These are phyloP conservation scores for Pantala flavescens DNA, from an alignment of 1,140 invertebrate genomes.

Conservation along the genomic window DNA sequence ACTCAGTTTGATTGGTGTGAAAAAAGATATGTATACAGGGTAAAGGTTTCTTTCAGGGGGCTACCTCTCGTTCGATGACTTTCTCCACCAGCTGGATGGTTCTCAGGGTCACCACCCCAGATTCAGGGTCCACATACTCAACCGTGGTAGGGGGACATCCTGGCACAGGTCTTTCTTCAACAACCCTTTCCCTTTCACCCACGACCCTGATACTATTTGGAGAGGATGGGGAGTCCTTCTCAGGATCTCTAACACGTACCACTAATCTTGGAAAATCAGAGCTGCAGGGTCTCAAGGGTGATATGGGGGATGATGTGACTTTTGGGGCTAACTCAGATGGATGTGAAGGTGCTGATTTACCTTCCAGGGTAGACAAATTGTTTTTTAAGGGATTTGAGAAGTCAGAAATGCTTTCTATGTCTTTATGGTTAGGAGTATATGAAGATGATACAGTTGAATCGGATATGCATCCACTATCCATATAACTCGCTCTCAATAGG, in stretches of 20 bases:
- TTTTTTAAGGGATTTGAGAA: not conserved
- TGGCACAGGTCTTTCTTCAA: constrained; percentile 57
- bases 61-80: constrained; percentile 90
- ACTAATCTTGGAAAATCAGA: constrained; percentile 67
- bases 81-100: constrained; percentile 89
- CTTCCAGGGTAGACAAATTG: too few species aligned
- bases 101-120: constrained; percentile 71
- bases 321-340: not conserved
- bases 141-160: constrained; percentile 64
- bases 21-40: constrained; percentile 1
- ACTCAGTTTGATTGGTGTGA: not conserved
- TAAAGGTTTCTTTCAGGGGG: constrained; percentile 19
- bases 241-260: constrained; percentile 68
- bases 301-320: not conserved
- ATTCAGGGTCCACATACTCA: constrained; percentile 74
- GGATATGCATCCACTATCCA: not conserved
- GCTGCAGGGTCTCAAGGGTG: constrained; percentile 7
- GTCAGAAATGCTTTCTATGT: not conserved
- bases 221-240: constrained; percentile 34
- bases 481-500: constrained; percentile 9
- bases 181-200: constrained; percentile 75
- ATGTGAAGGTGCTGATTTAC: not conserved
- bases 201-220: constrained; percentile 40
- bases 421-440: not conserved
- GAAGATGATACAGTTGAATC: not conserved